Base-by-base conservation (phyloP, 2,888 invertebrate genomes). In the Bhutanitis thaidina region DNA sequence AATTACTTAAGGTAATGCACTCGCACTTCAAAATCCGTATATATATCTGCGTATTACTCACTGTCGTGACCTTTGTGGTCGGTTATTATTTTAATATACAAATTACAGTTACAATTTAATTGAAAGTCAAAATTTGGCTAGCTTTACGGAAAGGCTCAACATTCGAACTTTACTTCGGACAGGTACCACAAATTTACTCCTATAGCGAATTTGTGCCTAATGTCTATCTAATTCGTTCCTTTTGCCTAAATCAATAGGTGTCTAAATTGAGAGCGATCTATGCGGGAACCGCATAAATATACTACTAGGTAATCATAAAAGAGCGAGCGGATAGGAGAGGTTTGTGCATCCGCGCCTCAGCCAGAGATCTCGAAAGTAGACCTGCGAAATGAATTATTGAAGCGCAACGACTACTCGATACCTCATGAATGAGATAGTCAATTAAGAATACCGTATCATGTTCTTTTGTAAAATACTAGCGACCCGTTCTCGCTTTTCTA, bases 311-410 rank as follows among this genome's bases (percentile, higher is more conserved):
- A 50, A 57, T 30, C 7, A 30, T 16, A 41, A 27, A 37, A 12
- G 55, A 38, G 14, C 43, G 32, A 44, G 30, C 49, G 49, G 66
- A 74, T 12, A 32, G 72, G 75, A 71, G 77, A 73, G 65, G 67
- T 68, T 69, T 83, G 83, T 79, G 77, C 71, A 77, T 80, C 76
- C 77, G 58, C 57, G 53, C 56, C 56, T 64, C 67, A 69, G 73
- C 69, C 70, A 64, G 64, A 62, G 74, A 76, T 77, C 81, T 77
- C 68, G 87, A 87, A 85, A 85, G 86, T 71, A 81, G 86, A 82
- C 81, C 78, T 79, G 82, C 76, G 84, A 85, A 84, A 86, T 75
- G n/a, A 34, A 12, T 34, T 80, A 85, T 72, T 80, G 79, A 87
- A 80, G 80, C 84, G 78, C 72, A 74, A 75, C 81, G 68, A 74